Evolutionary conservation across 2,888 invertebrate genomes (phyloP).

Genomic region (Mantis religiosa): DNA sequence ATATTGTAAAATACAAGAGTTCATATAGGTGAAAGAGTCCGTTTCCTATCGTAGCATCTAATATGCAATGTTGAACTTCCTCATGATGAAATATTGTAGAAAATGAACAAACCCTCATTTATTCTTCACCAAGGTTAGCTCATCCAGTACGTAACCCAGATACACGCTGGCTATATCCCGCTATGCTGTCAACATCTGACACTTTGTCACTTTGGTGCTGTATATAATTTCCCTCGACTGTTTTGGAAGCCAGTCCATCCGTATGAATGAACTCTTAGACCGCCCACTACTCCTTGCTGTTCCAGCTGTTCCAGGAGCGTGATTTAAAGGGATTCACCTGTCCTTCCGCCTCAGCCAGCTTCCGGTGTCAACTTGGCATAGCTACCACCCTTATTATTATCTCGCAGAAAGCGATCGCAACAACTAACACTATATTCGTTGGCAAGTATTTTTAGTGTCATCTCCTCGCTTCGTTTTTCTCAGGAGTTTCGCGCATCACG

Average conservation of each 20-base stretch:
- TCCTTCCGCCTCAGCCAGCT: constrained; percentile 14
- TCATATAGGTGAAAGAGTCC: too few relatives aligned
- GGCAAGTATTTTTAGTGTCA: constrained; percentile 10
- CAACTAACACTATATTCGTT: neutral
- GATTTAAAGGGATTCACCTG: constrained; percentile 25
- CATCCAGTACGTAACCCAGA: too few relatives aligned
- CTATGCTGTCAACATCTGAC: too few relatives aligned
- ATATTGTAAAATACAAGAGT: too few relatives aligned
- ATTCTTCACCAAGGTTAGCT: too few relatives aligned
- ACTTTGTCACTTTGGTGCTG: neutral
- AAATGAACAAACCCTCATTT: too few relatives aligned
- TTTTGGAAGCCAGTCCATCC: neutral
- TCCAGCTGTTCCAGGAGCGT: constrained; percentile 2
- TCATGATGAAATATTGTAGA: too few relatives aligned
- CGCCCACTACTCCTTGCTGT: neutral
- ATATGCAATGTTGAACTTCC: too few relatives aligned
- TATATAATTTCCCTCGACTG: neutral
- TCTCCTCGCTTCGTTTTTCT: neutral
- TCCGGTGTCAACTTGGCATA: neutral
- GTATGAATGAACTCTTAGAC: neutral
- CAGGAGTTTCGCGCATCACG: neutral
- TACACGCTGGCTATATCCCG: too few relatives aligned
- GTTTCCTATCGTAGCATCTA: too few relatives aligned
- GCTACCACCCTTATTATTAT: neutral
- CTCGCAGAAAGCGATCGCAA: neutral